phyloP scores from a whole-genome alignment of 1,140 invertebrate species.

The Oryctes rhinoceros region DNA sequence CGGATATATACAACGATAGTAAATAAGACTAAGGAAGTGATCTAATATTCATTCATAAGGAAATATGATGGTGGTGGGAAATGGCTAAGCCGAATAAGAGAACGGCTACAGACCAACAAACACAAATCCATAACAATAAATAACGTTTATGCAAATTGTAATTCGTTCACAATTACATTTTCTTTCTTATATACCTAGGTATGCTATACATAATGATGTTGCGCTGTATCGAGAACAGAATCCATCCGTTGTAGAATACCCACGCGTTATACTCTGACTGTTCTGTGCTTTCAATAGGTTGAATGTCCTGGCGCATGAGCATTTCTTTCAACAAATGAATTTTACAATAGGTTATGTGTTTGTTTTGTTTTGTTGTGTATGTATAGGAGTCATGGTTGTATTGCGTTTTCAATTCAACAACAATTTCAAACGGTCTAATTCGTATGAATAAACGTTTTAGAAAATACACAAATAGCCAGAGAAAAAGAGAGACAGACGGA shows the following conservation, averaged over 20 bases:
- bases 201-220: slow-evolving; percentile 45
- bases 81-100: background rate
- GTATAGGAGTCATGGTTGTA: background rate
- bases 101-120: background rate
- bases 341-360: slow-evolving; percentile 18
- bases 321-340: slow-evolving; percentile 23
- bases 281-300: slow-evolving; percentile 31
- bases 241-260: slow-evolving; percentile 42
- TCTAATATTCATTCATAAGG: background rate
- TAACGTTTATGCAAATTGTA: slow-evolving; percentile 47
- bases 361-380: slow-evolving; percentile 18
- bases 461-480: slow-evolving; percentile 16
- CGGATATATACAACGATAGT: too few species aligned
- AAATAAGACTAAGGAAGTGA: too few species aligned
- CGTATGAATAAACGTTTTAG: slow-evolving; percentile 11
- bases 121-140: slow-evolving; percentile 43
- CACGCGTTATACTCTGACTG: slow-evolving; percentile 36
- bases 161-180: slow-evolving; percentile 47
- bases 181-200: slow-evolving; percentile 40
- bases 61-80: background rate
- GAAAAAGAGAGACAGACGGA: background rate
- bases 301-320: slow-evolving; percentile 36
- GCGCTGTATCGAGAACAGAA: slow-evolving; percentile 41
- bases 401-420: slow-evolving; percentile 27
- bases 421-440: slow-evolving; percentile 26